Conservation (phyloP, 2,113 vertebrate species). For the Cryptotis parvus region DNA sequence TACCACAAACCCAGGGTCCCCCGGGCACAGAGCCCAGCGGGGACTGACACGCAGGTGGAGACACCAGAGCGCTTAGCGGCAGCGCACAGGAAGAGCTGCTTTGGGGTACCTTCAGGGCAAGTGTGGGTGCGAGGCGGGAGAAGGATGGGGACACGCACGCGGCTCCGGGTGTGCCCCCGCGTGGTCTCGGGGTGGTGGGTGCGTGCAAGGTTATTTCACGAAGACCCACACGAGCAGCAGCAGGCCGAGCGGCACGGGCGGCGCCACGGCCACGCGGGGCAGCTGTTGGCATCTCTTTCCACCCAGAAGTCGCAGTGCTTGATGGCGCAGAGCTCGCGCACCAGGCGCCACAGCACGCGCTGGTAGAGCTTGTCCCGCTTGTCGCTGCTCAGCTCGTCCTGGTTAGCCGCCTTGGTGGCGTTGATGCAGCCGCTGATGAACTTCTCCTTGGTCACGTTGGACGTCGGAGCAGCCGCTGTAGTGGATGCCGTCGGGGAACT, state of each 20-base stretch:
- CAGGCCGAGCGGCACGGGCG: constrained; percentile 33
- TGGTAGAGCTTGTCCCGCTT: constrained; percentile 58
- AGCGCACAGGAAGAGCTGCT: background rate
- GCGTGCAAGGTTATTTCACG: constrained; percentile 32
- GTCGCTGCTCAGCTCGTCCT: constrained; percentile 62
- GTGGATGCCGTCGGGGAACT: constrained; percentile 79
- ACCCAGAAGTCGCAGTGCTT: constrained; percentile 70
- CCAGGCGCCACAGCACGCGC: constrained; percentile 69
- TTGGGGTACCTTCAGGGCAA: constrained; percentile 22
- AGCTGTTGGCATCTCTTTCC: background rate
- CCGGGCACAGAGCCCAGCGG: background rate
- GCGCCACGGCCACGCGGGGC: background rate
- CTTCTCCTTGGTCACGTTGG: constrained; percentile 67
- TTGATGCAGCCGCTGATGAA: constrained; percentile 77
- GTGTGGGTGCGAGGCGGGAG: accelerated
- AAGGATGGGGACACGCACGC: background rate
- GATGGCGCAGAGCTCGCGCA: constrained; percentile 73
- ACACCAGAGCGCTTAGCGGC: background rate
- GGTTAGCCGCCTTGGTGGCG: constrained; percentile 70
- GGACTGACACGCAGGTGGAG: too few relatives aligned
- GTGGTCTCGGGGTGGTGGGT: background rate
- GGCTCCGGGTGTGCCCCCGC: background rate
- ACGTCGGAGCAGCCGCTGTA: constrained; percentile 60
- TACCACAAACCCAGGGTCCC: background rate
- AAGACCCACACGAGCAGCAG: constrained; percentile 47